Conservation (phyloP, 2,888 invertebrate species). For the Brachyptera risi region DNA sequence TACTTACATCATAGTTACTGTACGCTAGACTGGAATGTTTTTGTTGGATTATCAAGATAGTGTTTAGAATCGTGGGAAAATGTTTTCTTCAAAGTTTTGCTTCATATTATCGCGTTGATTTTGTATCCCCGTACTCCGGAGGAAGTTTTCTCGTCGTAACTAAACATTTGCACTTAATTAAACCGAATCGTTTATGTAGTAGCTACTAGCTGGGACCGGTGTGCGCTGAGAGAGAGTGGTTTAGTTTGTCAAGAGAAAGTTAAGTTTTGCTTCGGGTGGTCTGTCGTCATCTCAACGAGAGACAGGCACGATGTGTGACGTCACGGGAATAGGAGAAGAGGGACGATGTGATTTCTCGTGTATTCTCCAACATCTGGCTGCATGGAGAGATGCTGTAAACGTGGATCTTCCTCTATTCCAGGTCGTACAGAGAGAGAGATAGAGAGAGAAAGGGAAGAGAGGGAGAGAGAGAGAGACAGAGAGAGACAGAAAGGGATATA, state of each 20-base stretch:
- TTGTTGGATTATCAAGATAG: not conserved
- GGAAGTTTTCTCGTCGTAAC: slow-evolving; percentile 23
- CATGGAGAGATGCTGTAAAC: not conserved
- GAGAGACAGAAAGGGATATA: too few relatives aligned
- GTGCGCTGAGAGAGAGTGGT: slow-evolving; percentile 3
- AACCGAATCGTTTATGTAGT: slow-evolving; percentile 23
- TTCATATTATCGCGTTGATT: not conserved
- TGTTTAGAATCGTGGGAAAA: not conserved
- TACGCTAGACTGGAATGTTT: slow-evolving; percentile 9
- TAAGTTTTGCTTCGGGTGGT: slow-evolving; percentile 23
- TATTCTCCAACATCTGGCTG: not conserved
- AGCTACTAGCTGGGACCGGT: not conserved
- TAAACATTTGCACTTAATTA: slow-evolving; percentile 29
- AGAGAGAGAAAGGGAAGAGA: too few relatives aligned
- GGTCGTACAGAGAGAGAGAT: too few relatives aligned
- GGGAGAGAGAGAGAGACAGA: too few relatives aligned
- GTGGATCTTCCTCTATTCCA: slow-evolving; percentile 4
- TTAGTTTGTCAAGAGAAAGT: slow-evolving; percentile 23
- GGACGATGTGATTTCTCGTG: not conserved
- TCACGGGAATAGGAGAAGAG: too few relatives aligned
- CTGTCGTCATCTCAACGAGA: slow-evolving; percentile 12
- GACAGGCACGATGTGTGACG: not conserved
- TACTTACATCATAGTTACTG: not conserved
- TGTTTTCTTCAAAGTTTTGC: slow-evolving; percentile 11
- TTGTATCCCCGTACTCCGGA: slow-evolving; percentile 13